Base-by-base conservation (phyloP, 2,888 invertebrate species). In the Ectropis crepuscularia region DNA sequence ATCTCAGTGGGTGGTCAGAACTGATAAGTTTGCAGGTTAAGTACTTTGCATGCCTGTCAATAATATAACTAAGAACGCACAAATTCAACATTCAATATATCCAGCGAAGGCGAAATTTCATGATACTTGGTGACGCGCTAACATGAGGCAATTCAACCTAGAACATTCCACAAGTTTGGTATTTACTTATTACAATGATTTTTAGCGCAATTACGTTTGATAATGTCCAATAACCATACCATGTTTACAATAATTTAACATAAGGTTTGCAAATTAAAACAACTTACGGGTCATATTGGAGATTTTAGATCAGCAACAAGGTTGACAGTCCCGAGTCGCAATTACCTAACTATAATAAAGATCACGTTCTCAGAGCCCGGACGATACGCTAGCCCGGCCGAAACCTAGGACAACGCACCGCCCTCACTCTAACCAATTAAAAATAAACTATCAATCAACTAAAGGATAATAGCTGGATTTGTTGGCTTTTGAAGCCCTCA, bases 361-460 rank as follows among this genome's bases (percentile, higher is more conserved):
- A 69, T 67, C 65, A 65, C 66, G 68, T 74, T 59, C 69, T 68
- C 74, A 66, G 83, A 84, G 82, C 79, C 81, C 86, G 90, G 92
- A 92, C 92, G 92, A 92, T 92, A 92, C 92, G 92, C 90, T 90
- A 87, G 88, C 84, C 91, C 88, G 92, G 92, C 80, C 91, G 90
- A 90, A 89, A 92, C 92, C 92, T 89, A 86, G 86, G 89, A 91
- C 90, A 89, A 92, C 92, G 92, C 92, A 92, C 92, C 92, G 92
- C 90, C 92, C 90, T 82, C 75, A 80, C 79, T 85, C 75, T 81
- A 73, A 73, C 81, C 85, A 85, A 88, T 86, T 73, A 78, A 75
- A 84, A 86, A 84, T 73, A 74, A 86, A 83, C 84, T 81, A 83
- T 74, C 82, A 85, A 83, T 80, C 79, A 89, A 89, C 81, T 82